Evolutionary conservation across 2,797 vertebrate species (phyloP), one percentile per base, ranked within the genome.

Genomic region (Columba guinea): DNA sequence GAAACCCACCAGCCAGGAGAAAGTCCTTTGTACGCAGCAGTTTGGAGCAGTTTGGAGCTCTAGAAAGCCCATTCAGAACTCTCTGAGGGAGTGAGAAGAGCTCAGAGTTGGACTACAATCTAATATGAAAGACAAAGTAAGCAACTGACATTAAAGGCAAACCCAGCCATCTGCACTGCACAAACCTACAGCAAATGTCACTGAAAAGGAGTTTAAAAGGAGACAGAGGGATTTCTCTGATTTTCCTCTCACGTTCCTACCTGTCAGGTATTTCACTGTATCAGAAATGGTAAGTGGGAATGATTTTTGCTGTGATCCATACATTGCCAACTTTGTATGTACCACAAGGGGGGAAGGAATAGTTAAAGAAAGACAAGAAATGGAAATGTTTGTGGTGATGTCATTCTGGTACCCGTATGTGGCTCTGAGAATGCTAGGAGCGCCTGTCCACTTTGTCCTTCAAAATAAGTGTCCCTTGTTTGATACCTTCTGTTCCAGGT

Each of bases 131-230:
- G 7, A 68, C 21, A 35, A 5, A 6, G 21, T 3, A 48, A 92
- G 81, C 18, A 89, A 67, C 14, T 28, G 26, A n/a, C 26, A 14
- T 17, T 37, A 60, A 80, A 65, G 30, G 56, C 35, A 94, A 89
- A 92, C 3, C 0, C 27, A 26, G 10, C 12, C 9, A 73, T 62
- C 7, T 8, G 11, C 2, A 9, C 34, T 2, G 5, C 51, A n/a
- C 32, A 67, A 56, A 63, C 19, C 46, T 49, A 30, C 64, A 58
- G 39, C n/a, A 93, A 58, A 68, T 3, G 14, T 21, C n/a, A 44
- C 0, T 15, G 67, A 77, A 35, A 83, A 79, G 34, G 5, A 75
- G 48, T 35, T 49, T 23, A 83, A 77, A 55, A 17, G 30, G 12
- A 74, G 52, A 52, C 6, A 46, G 27, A 56, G 22, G 18, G 16